phyloP scores from a whole-genome alignment of 1,140 invertebrate genomes.

The Leptinotarsa defecta region DNA sequence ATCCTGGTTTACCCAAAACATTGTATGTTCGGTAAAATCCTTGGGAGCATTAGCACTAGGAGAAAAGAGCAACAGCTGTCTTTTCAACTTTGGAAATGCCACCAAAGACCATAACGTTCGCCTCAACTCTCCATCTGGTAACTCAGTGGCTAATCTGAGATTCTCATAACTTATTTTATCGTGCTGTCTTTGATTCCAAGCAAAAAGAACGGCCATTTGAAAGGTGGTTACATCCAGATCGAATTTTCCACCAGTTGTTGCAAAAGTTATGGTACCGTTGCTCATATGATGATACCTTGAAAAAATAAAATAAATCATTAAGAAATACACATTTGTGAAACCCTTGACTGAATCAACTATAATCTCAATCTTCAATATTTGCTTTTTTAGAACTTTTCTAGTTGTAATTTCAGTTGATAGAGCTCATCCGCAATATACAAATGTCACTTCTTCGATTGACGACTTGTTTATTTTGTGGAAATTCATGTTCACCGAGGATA shows the following conservation, averaged over 20 bases:
- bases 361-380: too few species aligned
- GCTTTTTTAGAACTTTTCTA: too few species aligned
- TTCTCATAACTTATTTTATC: constrained; percentile 96
- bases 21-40: constrained; percentile 91
- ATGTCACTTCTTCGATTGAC: too few species aligned
- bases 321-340: too few species aligned
- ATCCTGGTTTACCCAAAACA: constrained; percentile 97
- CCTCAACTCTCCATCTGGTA: constrained; percentile 92
- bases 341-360: too few species aligned
- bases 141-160: constrained; percentile 91
- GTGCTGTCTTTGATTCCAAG: constrained; percentile 94
- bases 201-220: constrained; percentile 99
- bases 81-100: constrained; percentile 95
- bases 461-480: too few species aligned
- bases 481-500: too few species aligned
- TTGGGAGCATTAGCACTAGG: constrained; percentile 83
- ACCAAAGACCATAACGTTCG: constrained; percentile 97
- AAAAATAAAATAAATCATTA: background rate
- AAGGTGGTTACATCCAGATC: constrained; percentile 99
- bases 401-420: too few species aligned
- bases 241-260: constrained; percentile 90
- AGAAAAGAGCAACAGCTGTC: constrained; percentile 84
- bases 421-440: too few species aligned
- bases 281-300: constrained; percentile 95
- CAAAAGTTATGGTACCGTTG: constrained; percentile 96